Evolutionary conservation across 2,113 vertebrate species (phyloP).

Genomic region (Spheniscus mendiculus): DNA sequence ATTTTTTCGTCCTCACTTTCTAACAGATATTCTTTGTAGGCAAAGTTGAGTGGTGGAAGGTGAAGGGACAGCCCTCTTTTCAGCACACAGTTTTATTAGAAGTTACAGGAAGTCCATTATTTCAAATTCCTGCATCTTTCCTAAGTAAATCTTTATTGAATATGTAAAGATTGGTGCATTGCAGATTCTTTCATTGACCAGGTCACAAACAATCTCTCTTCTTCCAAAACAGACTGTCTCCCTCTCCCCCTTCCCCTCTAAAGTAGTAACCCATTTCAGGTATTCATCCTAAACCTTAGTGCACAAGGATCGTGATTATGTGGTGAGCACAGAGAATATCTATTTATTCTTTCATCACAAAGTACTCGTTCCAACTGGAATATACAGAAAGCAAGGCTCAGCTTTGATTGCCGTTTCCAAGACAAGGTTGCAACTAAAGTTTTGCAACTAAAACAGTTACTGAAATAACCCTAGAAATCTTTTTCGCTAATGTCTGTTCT

Average conservation of each 20-base stretch:
- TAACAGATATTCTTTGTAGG: neutral
- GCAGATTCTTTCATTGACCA: conserved; percentile 3
- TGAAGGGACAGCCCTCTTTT: neutral
- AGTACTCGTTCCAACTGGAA: neutral
- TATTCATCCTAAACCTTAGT: neutral
- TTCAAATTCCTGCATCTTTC: neutral
- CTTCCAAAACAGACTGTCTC: neutral
- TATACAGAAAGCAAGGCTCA: neutral
- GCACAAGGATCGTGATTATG: neutral
- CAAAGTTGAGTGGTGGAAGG: neutral
- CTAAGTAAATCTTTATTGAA: neutral
- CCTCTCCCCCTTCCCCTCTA: neutral
- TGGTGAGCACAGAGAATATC: neutral
- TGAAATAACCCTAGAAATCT: neutral
- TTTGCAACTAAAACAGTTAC: neutral
- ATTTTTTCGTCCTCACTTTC: neutral
- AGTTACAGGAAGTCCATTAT: neutral
- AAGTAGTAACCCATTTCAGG: neutral
- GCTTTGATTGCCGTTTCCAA: neutral
- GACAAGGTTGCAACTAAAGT: no score
- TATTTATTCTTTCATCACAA: neutral
- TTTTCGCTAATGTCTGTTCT: neutral
- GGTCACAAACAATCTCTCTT: neutral
- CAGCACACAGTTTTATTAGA: neutral
- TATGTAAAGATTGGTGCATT: neutral